Percentiles rank a stretch among this genome's conserved stretches.
phyloP scores from a whole-genome alignment of 1,140 invertebrate genomes.

The Tetraneura akinire region DNA sequence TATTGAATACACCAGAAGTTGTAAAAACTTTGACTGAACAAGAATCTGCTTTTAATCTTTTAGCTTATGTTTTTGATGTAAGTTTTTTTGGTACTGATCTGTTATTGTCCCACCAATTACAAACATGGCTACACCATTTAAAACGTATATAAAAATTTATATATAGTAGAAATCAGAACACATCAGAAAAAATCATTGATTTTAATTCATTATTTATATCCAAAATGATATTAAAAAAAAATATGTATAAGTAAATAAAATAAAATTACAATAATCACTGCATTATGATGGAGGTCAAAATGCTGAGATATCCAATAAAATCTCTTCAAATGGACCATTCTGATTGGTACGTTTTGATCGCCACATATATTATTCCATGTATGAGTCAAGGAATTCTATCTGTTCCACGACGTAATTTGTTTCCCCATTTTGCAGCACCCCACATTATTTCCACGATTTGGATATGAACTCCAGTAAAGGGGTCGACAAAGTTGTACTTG shows the following conservation, averaged over 20 bases:
- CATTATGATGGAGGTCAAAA: too few species aligned
- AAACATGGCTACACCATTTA: too few species aligned
- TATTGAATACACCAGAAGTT: slow-evolving; percentile 51
- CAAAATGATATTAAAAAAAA: too few species aligned
- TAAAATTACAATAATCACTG: too few species aligned
- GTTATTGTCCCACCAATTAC: too few species aligned
- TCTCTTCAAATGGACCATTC: not conserved
- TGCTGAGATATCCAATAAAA: not conserved
- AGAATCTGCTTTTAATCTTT: slow-evolving; percentile 53
- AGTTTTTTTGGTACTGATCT: too few species aligned
- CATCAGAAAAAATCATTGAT: too few species aligned
- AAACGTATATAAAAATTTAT: too few species aligned
- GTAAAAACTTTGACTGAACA: slow-evolving; percentile 40
- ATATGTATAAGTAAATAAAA: too few species aligned
- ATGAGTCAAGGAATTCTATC: not conserved
- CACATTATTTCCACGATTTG: too few species aligned
- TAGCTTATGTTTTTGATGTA: slow-evolving; percentile 53
- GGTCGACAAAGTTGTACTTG: not conserved
- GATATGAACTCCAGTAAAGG: not conserved
- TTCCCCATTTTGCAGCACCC: not conserved
- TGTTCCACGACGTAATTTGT: not conserved
- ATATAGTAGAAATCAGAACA: too few species aligned
- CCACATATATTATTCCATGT: not conserved
- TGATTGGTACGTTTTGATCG: not conserved
- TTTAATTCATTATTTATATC: too few species aligned